phyloP scores from a whole-genome alignment of 2,888 invertebrate species.

The Lasioglossum marginatum region DNA sequence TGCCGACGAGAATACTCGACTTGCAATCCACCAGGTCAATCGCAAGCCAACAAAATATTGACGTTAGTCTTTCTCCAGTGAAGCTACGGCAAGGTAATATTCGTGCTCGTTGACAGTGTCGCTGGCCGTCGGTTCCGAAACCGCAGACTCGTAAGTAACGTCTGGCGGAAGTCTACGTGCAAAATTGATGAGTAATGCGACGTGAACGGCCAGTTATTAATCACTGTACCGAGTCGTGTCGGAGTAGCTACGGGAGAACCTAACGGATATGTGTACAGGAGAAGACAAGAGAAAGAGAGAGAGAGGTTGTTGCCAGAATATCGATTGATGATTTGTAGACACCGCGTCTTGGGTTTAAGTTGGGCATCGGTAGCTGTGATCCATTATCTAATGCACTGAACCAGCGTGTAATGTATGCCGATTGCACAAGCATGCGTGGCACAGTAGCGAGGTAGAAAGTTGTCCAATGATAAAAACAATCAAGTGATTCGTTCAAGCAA shows the following conservation, averaged over 20 bases:
- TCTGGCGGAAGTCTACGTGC: conserved; percentile 73
- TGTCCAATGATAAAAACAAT: conserved; percentile 10
- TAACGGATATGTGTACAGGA: conserved; percentile 50
- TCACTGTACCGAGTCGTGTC: conserved; percentile 63
- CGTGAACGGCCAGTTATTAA: conserved; percentile 77
- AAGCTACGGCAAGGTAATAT: conserved; percentile 41
- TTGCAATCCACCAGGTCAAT: conserved; percentile 62
- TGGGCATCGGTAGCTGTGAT: conserved; percentile 7
- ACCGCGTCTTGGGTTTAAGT: conserved; percentile 21
- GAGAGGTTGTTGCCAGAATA: conserved; percentile 50
- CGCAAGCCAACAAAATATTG: conserved; percentile 30
- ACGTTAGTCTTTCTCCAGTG: conserved; percentile 43
- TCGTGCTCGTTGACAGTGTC: conserved; percentile 40
- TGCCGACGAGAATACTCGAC: conserved; percentile 60
- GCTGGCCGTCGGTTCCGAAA: conserved; percentile 65
- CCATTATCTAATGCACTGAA: background rate
- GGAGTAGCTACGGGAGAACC: conserved; percentile 55
- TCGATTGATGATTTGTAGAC: conserved; percentile 57
- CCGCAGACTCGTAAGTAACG: conserved; percentile 77
- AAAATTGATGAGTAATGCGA: conserved; percentile 76
- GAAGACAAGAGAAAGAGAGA: background rate
- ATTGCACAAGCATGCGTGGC: conserved; percentile 39
- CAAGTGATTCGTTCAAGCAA: conserved; percentile 14
- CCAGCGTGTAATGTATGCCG: background rate
- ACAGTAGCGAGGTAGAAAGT: conserved; percentile 31